These are phyloP conservation scores for Epizoanthus scotinus DNA, from an alignment of 92 coral and sea anemone species.

Conservation along the genomic window DNA sequence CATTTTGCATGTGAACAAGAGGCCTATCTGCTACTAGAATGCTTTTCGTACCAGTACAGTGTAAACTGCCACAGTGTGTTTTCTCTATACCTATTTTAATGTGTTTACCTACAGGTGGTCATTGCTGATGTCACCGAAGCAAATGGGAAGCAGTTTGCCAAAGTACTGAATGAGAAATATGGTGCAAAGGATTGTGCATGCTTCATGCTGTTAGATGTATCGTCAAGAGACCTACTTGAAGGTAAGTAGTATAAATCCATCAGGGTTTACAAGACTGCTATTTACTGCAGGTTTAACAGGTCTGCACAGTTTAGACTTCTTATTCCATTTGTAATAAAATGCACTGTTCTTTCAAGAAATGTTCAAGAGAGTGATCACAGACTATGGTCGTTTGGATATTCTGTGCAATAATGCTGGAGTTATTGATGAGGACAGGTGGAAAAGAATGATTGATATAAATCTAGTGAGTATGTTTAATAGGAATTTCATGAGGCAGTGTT, in stretches of 20 bases:
- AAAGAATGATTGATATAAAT: constrained; percentile 70
- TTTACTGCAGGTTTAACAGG: too few species aligned
- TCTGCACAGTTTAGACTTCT: too few species aligned
- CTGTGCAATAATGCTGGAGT: constrained; percentile 91
- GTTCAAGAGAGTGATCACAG: constrained; percentile 56
- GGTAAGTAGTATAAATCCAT: constrained; percentile 1
- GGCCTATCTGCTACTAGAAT: too few species aligned
- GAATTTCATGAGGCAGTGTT: too few species aligned
- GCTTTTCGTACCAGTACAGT: too few species aligned
- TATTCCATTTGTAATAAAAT: too few species aligned
- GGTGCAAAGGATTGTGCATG: constrained; percentile 7
- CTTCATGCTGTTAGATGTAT: constrained; percentile 35
- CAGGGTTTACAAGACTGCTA: too few species aligned
- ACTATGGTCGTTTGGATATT: constrained; percentile 68
- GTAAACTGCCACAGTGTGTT: too few species aligned
- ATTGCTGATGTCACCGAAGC: constrained; percentile 41
- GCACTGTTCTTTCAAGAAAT: constrained; percentile 45
- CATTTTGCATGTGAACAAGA: too few species aligned
- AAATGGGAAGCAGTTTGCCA: constrained; percentile 25
- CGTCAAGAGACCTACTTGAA: constrained; percentile 39
- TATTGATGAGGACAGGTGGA: constrained; percentile 77
- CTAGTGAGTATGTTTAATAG: constrained; percentile 66
- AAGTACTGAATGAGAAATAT: constrained; percentile 13
- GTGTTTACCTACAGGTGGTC: constrained; percentile 9
- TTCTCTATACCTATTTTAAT: too few species aligned